Evolutionary conservation across 2,888 invertebrate species (phyloP), one percentile per base, ranked within the genome.

Genomic region (Acrocera orbiculus): DNA sequence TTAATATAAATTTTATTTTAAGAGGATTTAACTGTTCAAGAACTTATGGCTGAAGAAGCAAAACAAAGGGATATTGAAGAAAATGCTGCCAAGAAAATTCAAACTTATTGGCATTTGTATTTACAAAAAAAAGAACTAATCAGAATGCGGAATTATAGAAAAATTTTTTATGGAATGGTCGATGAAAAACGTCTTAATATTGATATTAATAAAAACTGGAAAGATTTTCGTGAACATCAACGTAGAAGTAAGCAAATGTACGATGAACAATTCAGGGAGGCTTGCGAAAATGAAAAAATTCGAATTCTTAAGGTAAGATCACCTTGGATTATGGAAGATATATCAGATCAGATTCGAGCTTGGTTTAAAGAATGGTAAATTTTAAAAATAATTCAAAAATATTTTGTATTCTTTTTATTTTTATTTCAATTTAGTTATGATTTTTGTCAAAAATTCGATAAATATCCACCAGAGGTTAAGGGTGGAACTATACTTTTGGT

Each of bases 311-410:
- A 62, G 36, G 50, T 65, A 1, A 50, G 62, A 5, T 57, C 56
- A 7, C 66, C 69, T 2, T 63, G 65, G 36, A 62, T 81, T 44
- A 69, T 74, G 56, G 80, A 81, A 48, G 73, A 74, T 41, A 74
- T 80, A 48, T 69, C 71, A 23, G 78, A 77, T 41, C 76, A 80
- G 52, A 73, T 82, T 40, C 62, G 79, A 19, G 70, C 67, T 38
- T 81, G 80, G 79, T 77, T 79, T 49, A 48, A 64, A 20, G 58
- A 69, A 42, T 77, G 74, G 71, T 73, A 70, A 46, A 16, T 10
- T 23, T 25, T 29, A 3, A 2, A 15, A n/a, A 16, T 17, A 15
- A 14, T 26, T 26, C 14, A 20, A n/a, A 10, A 20, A 27, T 15
- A 10, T 22, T 34, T 22, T 26, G 30, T n/a, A 25, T 27, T 11